Evolutionary conservation across 2,113 vertebrate genomes (phyloP).

Genomic region (Centropus bengalensis): DNA sequence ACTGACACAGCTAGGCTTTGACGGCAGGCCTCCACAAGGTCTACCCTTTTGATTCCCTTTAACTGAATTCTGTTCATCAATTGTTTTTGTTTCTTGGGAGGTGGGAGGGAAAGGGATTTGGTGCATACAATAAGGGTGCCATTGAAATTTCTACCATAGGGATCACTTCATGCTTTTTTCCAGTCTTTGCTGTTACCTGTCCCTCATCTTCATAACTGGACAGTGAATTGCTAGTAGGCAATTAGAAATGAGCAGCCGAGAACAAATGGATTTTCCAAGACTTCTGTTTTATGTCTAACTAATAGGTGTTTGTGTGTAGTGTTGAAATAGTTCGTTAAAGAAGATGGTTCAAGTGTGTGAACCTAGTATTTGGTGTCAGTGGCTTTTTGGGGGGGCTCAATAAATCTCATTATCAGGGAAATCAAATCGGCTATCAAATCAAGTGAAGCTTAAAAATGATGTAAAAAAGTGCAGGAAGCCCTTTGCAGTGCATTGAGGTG

Average conservation of each 20-base stretch:
- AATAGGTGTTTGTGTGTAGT: not conserved
- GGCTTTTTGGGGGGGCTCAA: not conserved
- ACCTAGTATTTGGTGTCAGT: not conserved
- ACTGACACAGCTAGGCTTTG: constrained; percentile 99
- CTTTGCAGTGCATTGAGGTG: not conserved
- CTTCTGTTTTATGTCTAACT: not conserved
- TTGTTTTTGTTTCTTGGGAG: constrained; percentile 94
- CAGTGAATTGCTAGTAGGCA: constrained; percentile 29
- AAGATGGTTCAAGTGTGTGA: not conserved
- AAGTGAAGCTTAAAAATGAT: not conserved
- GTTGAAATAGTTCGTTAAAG: not conserved
- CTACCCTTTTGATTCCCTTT: constrained; percentile 99
- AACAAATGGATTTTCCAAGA: not conserved
- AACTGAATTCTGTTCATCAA: constrained; percentile 99
- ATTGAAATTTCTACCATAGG: constrained; percentile 90
- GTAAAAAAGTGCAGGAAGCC: rapidly evolving
- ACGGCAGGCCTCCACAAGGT: constrained; percentile 99
- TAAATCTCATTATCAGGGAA: not conserved
- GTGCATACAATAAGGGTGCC: constrained; percentile 79
- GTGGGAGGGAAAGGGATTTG: constrained; percentile 79
- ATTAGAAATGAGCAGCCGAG: not conserved
- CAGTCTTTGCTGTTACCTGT: constrained; percentile 78
- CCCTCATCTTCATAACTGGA: constrained; percentile 77
- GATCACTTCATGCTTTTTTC: constrained; percentile 82
- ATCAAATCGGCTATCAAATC: not conserved